Conservation (phyloP, 2,113 vertebrate genomes). For the Cyrtonyx montezumae region DNA sequence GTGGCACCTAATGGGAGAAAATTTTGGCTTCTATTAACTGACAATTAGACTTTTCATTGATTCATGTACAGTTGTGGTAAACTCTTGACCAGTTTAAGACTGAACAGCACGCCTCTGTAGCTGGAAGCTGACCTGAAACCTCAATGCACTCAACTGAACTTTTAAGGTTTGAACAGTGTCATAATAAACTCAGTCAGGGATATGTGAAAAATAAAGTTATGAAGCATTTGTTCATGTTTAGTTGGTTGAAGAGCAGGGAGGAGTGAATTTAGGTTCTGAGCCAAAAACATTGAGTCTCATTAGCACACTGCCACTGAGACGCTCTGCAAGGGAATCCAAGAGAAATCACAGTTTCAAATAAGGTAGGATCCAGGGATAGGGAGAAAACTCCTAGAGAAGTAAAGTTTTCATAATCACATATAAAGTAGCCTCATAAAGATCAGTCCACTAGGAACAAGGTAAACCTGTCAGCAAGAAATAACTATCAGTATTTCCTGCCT, state of each 20-base stretch:
- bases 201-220: neutral
- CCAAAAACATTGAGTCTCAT: neutral
- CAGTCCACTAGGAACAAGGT: neutral
- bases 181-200: neutral
- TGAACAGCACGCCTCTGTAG: neutral
- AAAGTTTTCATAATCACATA: neutral
- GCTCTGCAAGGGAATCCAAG: neutral
- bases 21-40: neutral
- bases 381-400: neutral
- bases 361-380: neutral
- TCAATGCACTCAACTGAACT: neutral
- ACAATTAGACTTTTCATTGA: neutral
- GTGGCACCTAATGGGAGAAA: neutral
- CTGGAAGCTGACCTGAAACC: neutral
- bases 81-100: neutral
- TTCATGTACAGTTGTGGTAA: neutral
- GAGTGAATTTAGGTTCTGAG: neutral
- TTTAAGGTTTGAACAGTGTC: neutral
- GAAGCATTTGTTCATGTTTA: neutral
- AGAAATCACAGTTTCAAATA: neutral
- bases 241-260: neutral
- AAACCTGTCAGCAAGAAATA: neutral
- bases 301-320: neutral
- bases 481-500: neutral
- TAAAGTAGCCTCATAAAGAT: neutral